A percentile compares a stretch with the other conserved stretches of the same genome.
Evolutionary conservation across 1,140 invertebrate species (phyloP).

Genomic region (Megalopta genalis): DNA sequence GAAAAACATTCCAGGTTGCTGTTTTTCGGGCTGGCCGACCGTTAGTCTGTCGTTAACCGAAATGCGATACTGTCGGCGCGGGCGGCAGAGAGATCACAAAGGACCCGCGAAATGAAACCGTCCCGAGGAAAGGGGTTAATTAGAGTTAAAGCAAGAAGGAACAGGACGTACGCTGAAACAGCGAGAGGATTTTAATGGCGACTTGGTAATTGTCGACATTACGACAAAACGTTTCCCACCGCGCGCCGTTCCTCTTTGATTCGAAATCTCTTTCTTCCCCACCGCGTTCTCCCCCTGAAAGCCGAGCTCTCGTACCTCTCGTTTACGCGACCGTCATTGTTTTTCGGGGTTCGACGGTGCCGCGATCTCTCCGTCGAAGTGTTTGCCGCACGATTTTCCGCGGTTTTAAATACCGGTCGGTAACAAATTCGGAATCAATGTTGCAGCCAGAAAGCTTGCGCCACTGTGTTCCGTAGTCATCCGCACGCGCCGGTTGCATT

Average conservation of each 20-base stretch:
- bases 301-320: neutral
- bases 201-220: conserved; percentile 29
- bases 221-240: neutral
- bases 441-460: neutral
- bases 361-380: neutral
- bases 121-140: conserved; percentile 27
- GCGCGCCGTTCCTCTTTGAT: conserved; percentile 9
- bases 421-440: conserved; percentile 28
- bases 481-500: neutral
- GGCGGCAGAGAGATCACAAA: conserved; percentile 7
- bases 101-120: conserved; percentile 2
- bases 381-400: conserved; percentile 16
- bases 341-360: neutral
- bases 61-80: neutral
- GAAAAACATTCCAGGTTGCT: neutral
- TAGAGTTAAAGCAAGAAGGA: conserved; percentile 27
- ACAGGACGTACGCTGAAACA: neutral
- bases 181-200: conserved; percentile 21
- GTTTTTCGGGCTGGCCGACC: neutral
- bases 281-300: neutral
- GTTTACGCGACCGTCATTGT: neutral
- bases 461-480: conserved; percentile 2
- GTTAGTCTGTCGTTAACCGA: neutral
- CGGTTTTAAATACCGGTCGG: conserved; percentile 18
- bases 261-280: neutral